These are phyloP conservation scores for Prochilodus magdalenae DNA, from an alignment of 2,113 vertebrate species.

Conservation along the genomic window DNA sequence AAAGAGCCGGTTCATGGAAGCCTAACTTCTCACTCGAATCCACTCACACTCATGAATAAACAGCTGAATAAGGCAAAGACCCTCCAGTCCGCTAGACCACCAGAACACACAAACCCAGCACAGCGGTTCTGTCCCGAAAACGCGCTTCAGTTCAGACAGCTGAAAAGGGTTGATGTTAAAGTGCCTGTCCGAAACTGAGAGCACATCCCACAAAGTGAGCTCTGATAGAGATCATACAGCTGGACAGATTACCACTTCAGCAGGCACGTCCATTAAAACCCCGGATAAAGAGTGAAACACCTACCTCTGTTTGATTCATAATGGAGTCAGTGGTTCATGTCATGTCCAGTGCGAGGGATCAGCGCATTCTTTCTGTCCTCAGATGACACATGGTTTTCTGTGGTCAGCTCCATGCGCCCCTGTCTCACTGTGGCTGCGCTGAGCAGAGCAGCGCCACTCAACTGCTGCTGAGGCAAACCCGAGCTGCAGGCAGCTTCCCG, in stretches of 20 bases:
- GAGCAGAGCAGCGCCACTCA: neutral
- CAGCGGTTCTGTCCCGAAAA: no score
- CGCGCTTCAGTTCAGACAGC: no score
- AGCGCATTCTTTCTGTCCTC: slow-evolving; percentile 43
- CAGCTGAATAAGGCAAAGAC: no score
- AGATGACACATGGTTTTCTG: slow-evolving; percentile 24
- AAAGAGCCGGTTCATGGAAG: neutral
- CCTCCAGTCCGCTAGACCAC: no score
- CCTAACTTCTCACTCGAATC: neutral
- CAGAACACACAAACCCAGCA: no score
- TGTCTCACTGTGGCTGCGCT: neutral
- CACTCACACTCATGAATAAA: neutral
- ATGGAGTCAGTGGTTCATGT: slow-evolving; percentile 22
- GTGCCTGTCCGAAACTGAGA: no score
- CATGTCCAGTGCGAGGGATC: slow-evolving; percentile 22
- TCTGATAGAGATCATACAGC: neutral
- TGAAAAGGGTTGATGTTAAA: no score
- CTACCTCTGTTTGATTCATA: slow-evolving; percentile 61
- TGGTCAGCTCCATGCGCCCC: slow-evolving; percentile 26
- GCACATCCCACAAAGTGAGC: neutral
- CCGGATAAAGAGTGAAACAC: neutral
- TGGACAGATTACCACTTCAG: neutral
- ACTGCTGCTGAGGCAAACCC: neutral
- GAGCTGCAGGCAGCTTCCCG: no score
- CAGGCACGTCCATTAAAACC: no score